phyloP scores from a whole-genome alignment of 2,888 invertebrate genomes.

The Melolontha melolontha region DNA sequence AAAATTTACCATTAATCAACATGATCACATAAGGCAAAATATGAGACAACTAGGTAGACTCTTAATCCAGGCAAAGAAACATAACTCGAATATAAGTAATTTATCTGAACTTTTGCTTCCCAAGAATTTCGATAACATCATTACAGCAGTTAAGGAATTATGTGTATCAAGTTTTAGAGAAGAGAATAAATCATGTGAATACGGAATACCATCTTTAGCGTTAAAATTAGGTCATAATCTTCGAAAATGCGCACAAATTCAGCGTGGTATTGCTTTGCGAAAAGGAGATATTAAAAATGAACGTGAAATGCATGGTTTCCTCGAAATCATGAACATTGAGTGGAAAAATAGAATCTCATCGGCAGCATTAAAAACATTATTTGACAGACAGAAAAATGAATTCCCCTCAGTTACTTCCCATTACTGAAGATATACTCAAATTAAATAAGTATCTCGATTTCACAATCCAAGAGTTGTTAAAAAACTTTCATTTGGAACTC shows the following conservation, averaged over 20 bases:
- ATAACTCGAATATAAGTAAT: not conserved
- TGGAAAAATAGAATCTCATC: slow-evolving; percentile 12
- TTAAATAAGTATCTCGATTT: slow-evolving; percentile 3
- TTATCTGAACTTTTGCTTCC: slow-evolving; percentile 21
- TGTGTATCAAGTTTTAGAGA: not conserved
- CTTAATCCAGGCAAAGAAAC: not conserved
- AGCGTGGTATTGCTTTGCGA: slow-evolving; percentile 5
- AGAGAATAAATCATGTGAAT: not conserved
- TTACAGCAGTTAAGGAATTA: slow-evolving; percentile 16
- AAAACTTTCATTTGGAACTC: not conserved
- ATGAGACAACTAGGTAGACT: slow-evolving; percentile 39
- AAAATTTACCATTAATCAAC: slow-evolving; percentile 39
- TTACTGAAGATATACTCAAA: slow-evolving; percentile 11
- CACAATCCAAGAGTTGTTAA: not conserved
- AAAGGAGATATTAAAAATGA: slow-evolving; percentile 6
- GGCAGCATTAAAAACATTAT: slow-evolving; percentile 1
- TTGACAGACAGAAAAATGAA: not conserved
- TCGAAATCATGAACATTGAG: slow-evolving; percentile 7
- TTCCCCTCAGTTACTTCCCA: not conserved
- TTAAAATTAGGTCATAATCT: slow-evolving; percentile 16
- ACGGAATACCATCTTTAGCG: not conserved
- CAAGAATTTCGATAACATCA: slow-evolving; percentile 2
- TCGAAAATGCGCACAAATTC: slow-evolving; percentile 13
- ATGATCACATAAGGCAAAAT: slow-evolving; percentile 34
- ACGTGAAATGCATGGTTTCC: slow-evolving; percentile 4